Conservation (phyloP, 2,113 vertebrate species). For the Pterocles orientalis region DNA sequence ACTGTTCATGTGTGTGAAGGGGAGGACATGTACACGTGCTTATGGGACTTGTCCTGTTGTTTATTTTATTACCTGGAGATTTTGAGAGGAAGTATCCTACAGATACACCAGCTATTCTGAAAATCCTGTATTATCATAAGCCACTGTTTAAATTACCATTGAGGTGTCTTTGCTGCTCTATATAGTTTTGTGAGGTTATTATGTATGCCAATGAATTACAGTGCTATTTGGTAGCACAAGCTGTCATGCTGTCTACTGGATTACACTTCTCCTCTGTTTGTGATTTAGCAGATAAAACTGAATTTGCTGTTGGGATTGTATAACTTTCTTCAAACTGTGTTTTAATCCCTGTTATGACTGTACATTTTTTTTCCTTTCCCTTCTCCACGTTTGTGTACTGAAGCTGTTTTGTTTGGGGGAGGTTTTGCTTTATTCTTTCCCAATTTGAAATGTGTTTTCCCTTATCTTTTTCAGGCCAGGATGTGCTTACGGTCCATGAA, state of each 20-base stretch:
- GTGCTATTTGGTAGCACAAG: not conserved
- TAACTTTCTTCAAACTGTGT: not conserved
- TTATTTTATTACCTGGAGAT: not conserved
- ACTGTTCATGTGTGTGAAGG: not conserved
- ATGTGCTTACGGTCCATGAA: constrained; percentile 54
- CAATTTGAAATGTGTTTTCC: not conserved
- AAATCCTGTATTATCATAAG: not conserved
- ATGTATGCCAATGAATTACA: not conserved
- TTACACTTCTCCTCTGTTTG: not conserved
- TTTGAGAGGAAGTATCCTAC: not conserved
- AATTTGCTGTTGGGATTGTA: not conserved
- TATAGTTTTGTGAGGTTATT: not conserved
- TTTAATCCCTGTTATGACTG: not conserved
- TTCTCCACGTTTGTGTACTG: not conserved
- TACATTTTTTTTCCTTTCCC: not conserved
- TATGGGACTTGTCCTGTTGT: not conserved
- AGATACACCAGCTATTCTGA: not conserved
- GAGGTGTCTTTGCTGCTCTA: not conserved
- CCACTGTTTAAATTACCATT: not conserved
- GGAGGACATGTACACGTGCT: not conserved
- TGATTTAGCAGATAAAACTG: not conserved
- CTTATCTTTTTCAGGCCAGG: constrained; percentile 47
- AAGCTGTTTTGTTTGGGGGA: not conserved
- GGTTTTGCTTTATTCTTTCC: not conserved
- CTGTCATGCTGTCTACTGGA: not conserved